Percentiles rank a stretch among this genome's conserved stretches.
Conservation (phyloP, 2,797 vertebrate species). For the Natrix natrix region DNA sequence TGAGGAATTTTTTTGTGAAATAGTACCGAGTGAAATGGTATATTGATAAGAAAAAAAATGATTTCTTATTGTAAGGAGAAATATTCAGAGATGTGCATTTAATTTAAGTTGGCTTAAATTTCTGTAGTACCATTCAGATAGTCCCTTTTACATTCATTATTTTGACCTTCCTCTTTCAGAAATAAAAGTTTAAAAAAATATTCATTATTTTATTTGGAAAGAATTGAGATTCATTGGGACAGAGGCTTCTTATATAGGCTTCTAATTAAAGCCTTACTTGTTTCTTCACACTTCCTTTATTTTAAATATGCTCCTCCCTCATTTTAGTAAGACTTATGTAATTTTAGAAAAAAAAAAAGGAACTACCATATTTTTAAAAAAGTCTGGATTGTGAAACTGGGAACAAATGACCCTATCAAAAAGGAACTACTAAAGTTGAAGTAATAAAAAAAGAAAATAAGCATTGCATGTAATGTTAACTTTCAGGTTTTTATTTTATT, state of each 20-base stretch:
- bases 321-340: neutral
- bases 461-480: conserved; percentile 27
- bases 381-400: neutral
- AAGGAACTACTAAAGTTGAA: conserved; percentile 9
- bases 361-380: neutral
- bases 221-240: neutral
- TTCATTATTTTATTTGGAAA: neutral
- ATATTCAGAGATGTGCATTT: neutral
- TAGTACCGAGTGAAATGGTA: neutral
- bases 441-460: neutral
- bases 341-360: neutral
- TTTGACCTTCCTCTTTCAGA: neutral
- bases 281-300: neutral
- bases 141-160: neutral
- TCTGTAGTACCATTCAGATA: neutral
- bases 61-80: conserved; percentile 8
- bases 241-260: neutral
- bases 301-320: neutral
- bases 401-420: neutral
- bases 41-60: conserved; percentile 7
- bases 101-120: neutral
- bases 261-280: neutral
- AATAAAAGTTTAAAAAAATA: neutral
- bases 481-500: conserved; percentile 49
- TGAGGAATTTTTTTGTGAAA: neutral